Evolutionary conservation across 2,113 vertebrate genomes (phyloP).

Genomic region (Cephalopterus ornatus): DNA sequence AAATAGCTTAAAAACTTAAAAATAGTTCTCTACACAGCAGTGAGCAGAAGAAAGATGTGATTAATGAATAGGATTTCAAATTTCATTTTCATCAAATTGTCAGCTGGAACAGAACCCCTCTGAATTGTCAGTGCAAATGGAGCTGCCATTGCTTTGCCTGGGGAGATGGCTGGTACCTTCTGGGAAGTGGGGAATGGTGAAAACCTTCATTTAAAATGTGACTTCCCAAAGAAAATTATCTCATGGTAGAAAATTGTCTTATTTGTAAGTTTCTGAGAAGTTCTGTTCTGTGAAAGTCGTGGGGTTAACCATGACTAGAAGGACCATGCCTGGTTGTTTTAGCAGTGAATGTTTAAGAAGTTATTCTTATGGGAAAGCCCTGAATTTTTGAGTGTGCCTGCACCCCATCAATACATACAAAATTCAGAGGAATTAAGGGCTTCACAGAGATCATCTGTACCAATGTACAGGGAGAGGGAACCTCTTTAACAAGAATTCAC

Average conservation of each 20-base stretch:
- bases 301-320: not conserved
- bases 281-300: not conserved
- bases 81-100: not conserved
- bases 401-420: not conserved
- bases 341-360: not conserved
- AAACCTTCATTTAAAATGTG: not conserved
- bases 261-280: not conserved
- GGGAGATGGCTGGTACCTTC: not conserved
- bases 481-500: not conserved
- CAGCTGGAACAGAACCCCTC: not conserved
- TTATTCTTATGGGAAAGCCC: not conserved
- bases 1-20: not conserved
- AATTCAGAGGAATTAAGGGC: not conserved
- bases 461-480: not conserved
- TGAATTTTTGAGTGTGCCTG: not conserved
- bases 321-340: not conserved
- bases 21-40: not conserved
- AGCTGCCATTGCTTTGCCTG: not conserved
- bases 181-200: not conserved
- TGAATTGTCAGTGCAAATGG: not conserved
- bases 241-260: not conserved
- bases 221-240: not conserved
- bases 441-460: not conserved
- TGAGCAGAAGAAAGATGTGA: not conserved
- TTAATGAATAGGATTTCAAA: not conserved